Base-by-base conservation (phyloP, 92 coral and sea anemone species). In the Muricea muricata region DNA sequence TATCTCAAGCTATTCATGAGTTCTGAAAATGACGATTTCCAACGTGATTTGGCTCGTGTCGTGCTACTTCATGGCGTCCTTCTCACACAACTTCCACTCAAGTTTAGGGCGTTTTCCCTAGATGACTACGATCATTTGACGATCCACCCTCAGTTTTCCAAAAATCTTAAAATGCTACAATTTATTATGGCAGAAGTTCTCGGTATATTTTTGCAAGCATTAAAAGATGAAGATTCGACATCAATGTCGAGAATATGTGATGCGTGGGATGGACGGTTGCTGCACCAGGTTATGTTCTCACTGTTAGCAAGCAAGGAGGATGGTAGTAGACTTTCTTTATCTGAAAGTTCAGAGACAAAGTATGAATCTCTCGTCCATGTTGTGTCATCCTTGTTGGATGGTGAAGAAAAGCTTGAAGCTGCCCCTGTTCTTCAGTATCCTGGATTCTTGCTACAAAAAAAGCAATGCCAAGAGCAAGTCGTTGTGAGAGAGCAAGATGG, bases 31-130 rank as follows among this genome's bases (percentile, higher is more conserved):
- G 21, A 37, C 28, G 50, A 18, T 48, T 23, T 42, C 18, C 83
- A 78, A 15, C 55, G 9, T 32, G 83, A 78, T 78, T 15, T 78
- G 5, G 55, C 58, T 14, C 83, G 83, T 56, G 70, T 85, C 47
- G 57, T 85, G 72, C 41, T 89, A 26, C 80, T 89, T 15, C 92
- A 89, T 60, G 82, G 56, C 33, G 75, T 85, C 46, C 57, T 89
- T 20, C 87, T 89, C 18, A 80, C 83, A 26, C 79, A 72, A 35
- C 79, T 89, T 30, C 89, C 92, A 1, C 54, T 89, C 61, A 80
- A 72, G 76, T 81, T 79, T 79, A 84, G 92, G 57, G 73, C 92
- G 26, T 88, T 84, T 15, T 29, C 63, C 40, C 29, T 89, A 37
- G 78, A 73, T 34, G 56, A 37, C 46, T 13, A 23, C 37, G 2